A percentile compares a stretch with the other conserved stretches of the same genome.
phyloP scores from a whole-genome alignment of 2,797 vertebrate species.

The Labroides dimidiatus region DNA sequence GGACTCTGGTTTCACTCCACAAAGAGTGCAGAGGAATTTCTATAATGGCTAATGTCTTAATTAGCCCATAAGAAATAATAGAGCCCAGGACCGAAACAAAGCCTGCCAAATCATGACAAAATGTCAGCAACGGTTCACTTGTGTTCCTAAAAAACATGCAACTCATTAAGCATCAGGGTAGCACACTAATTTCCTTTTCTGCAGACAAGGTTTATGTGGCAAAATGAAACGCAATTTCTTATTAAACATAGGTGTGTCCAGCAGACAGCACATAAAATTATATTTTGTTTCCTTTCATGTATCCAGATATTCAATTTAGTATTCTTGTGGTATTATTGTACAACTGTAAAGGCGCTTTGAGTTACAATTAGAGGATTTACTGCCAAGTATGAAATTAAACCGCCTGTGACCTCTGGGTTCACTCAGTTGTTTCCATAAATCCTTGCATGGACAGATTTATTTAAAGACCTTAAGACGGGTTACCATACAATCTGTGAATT shows the following conservation, averaged over 20 bases:
- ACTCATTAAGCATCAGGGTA: conserved; percentile 77
- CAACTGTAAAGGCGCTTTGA: conserved; percentile 80
- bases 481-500: conserved; percentile 79
- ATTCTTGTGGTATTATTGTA: conserved; percentile 80
- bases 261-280: conserved; percentile 82
- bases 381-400: conserved; percentile 84
- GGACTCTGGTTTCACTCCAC: conserved; percentile 67
- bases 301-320: conserved; percentile 81
- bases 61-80: conserved; percentile 87
- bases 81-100: conserved; percentile 76
- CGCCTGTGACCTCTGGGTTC: conserved; percentile 81
- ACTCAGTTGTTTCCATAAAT: conserved; percentile 83
- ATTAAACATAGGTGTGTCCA: conserved; percentile 85
- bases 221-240: conserved; percentile 78
- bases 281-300: conserved; percentile 84
- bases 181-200: conserved; percentile 84
- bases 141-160: conserved; percentile 78
- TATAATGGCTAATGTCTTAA: conserved; percentile 86
- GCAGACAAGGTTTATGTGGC: conserved; percentile 79
- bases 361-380: conserved; percentile 85
- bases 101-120: conserved; percentile 84
- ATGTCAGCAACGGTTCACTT: conserved; percentile 76
- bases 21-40: conserved; percentile 79
- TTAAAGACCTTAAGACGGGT: conserved; percentile 74
- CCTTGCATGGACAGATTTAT: conserved; percentile 80